phyloP scores from a whole-genome alignment of 30 jellyfish, hydroid and myxozoan genomes.

The Hydra vulgaris region DNA sequence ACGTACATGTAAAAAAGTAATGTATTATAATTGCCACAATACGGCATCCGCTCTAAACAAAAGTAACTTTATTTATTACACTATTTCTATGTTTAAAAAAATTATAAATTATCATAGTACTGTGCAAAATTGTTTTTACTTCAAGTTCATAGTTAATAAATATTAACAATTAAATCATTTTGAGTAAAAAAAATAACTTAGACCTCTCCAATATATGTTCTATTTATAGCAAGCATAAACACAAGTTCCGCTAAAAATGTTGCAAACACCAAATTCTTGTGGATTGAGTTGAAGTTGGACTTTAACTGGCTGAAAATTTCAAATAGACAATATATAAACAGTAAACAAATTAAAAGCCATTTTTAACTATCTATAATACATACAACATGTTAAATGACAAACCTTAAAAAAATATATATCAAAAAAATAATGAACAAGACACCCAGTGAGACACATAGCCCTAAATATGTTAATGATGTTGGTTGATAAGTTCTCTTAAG shows the following conservation, averaged over 20 bases:
- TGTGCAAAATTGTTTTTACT: no score
- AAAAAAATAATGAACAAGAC: slow-evolving; percentile 59
- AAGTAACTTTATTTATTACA: background rate
- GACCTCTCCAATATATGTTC: slow-evolving; percentile 55
- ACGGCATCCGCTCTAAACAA: slow-evolving; percentile 61
- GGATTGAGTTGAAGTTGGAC: slow-evolving; percentile 79
- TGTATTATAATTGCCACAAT: slow-evolving; percentile 79
- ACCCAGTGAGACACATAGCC: slow-evolving; percentile 58
- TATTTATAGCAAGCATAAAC: slow-evolving; percentile 54
- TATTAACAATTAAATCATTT: no score
- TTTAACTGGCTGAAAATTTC: slow-evolving; percentile 57
- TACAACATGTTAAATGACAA: no score
- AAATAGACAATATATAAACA: background rate
- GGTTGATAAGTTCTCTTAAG: slow-evolving; percentile 49
- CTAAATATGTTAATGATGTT: slow-evolving; percentile 48
- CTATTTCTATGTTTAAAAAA: no score
- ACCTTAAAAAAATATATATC: slow-evolving; percentile 73
- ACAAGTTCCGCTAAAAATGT: slow-evolving; percentile 49
- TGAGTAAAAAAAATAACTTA: no score
- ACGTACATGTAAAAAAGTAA: slow-evolving; percentile 86
- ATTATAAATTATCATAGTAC: background rate
- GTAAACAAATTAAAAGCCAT: background rate
- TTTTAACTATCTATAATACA: no score
- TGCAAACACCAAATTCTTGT: slow-evolving; percentile 76
- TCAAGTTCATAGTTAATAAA: no score